Evolutionary conservation across 2,888 invertebrate genomes (phyloP).

Genomic region (Pheosia gnoma): DNA sequence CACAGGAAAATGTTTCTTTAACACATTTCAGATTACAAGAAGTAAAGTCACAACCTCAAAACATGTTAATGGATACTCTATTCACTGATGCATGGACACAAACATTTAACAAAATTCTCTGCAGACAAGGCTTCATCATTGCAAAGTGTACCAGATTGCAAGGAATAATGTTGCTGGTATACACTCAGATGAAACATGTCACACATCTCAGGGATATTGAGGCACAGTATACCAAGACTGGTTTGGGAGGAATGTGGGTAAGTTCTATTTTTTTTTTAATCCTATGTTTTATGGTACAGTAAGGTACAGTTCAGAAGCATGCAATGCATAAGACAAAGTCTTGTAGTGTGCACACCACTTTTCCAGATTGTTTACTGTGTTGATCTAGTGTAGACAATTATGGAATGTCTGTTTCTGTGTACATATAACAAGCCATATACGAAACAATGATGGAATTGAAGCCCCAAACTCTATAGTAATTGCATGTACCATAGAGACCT

Average conservation of each 20-base stretch:
- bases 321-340: too few species aligned
- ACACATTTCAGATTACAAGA: constrained; percentile 88
- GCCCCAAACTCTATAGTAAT: too few species aligned
- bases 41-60: constrained; percentile 94
- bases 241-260: constrained; percentile 96
- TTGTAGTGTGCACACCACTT: too few species aligned
- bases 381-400: too few species aligned
- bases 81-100: constrained; percentile 95
- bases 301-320: too few species aligned
- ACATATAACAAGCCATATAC: too few species aligned
- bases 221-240: constrained; percentile 94
- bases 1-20: background rate
- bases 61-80: constrained; percentile 91
- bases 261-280: constrained; percentile 49
- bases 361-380: too few species aligned
- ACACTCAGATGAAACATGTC: constrained; percentile 90
- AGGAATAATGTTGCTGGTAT: constrained; percentile 92
- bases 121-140: constrained; percentile 88
- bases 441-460: too few species aligned
- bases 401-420: too few species aligned
- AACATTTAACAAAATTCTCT: constrained; percentile 87
- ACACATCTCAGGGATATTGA: constrained; percentile 93
- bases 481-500: too few species aligned
- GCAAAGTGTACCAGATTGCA: constrained; percentile 92
- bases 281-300: too few species aligned